phyloP scores from a whole-genome alignment of 1,140 invertebrate genomes.

The Probaryconus sp. region DNA sequence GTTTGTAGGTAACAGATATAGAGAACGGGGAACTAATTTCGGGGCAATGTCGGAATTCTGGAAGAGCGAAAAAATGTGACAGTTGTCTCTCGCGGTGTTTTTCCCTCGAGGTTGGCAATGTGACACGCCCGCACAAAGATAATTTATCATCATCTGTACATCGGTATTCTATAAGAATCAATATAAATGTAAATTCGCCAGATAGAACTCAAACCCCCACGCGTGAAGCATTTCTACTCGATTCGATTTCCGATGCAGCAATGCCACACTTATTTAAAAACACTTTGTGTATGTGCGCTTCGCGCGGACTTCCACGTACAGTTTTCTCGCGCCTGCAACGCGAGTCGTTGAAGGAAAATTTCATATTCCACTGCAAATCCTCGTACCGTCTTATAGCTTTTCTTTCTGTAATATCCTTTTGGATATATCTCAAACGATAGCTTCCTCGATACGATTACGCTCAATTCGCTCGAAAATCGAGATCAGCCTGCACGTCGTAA shows the following conservation, averaged over 20 bases:
- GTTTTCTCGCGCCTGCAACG: conserved; percentile 53
- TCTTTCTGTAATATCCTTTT: conserved; percentile 54
- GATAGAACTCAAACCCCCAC: conserved; percentile 32
- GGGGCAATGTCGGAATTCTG: no score
- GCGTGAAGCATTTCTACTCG: conserved; percentile 51
- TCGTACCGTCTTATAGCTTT: conserved; percentile 44
- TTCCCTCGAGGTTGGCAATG: no score
- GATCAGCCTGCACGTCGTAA: conserved; percentile 35
- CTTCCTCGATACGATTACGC: conserved; percentile 46
- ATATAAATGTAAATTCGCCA: conserved; percentile 62
- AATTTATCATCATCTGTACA: conserved; percentile 57
- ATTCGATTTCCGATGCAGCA: conserved; percentile 60
- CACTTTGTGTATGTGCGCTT: conserved; percentile 54
- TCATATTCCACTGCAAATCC: conserved; percentile 57
- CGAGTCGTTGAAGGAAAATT: conserved; percentile 32
- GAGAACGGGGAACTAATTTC: no score
- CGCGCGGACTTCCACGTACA: conserved; percentile 26
- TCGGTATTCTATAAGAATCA: conserved; percentile 59
- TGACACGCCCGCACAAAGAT: conserved; percentile 31
- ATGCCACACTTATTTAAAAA: conserved; percentile 59
- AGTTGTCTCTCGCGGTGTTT: no score
- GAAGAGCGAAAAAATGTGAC: no score
- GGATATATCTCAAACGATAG: conserved; percentile 48
- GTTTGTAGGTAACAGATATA: no score
- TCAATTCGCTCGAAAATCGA: conserved; percentile 48